phyloP scores from a whole-genome alignment of 2,888 invertebrate genomes.

The Oscheius sp. region DNA sequence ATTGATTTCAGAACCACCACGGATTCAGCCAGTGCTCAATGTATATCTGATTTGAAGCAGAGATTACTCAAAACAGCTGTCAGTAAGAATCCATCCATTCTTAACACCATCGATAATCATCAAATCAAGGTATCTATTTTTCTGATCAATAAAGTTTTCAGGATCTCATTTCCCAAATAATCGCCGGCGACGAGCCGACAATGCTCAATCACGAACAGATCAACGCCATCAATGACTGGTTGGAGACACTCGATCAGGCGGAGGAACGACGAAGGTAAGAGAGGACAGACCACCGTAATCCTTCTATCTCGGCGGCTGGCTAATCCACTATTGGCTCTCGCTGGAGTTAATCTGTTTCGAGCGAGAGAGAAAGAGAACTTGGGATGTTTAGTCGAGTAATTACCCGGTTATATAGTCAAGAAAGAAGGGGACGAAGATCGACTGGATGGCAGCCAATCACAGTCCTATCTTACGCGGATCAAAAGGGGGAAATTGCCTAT shows the following conservation, averaged over 20 bases:
- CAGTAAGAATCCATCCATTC: slow-evolving; percentile 62
- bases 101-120: slow-evolving; percentile 59
- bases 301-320: slow-evolving; percentile 34
- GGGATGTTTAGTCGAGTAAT: not conserved
- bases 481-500: slow-evolving; percentile 27
- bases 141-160: slow-evolving; percentile 30
- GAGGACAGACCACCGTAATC: slow-evolving; percentile 19
- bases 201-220: slow-evolving; percentile 60
- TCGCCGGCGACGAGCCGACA: slow-evolving; percentile 57
- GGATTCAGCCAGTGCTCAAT: slow-evolving; percentile 58
- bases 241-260: slow-evolving; percentile 57
- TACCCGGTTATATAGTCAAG: too few species aligned
- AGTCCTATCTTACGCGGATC: slow-evolving; percentile 18
- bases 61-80: slow-evolving; percentile 64
- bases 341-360: slow-evolving; percentile 47
- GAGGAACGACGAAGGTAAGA: slow-evolving; percentile 55
- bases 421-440: too few species aligned
- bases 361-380: slow-evolving; percentile 5
- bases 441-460: slow-evolving; percentile 31
- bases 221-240: slow-evolving; percentile 67
- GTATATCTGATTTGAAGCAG: slow-evolving; percentile 66
- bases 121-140: slow-evolving; percentile 57
- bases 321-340: slow-evolving; percentile 53
- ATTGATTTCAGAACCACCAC: slow-evolving; percentile 55
- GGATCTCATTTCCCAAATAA: slow-evolving; percentile 63